Conservation (phyloP, 2,888 invertebrate genomes). For the Sminthurinus aureus region DNA sequence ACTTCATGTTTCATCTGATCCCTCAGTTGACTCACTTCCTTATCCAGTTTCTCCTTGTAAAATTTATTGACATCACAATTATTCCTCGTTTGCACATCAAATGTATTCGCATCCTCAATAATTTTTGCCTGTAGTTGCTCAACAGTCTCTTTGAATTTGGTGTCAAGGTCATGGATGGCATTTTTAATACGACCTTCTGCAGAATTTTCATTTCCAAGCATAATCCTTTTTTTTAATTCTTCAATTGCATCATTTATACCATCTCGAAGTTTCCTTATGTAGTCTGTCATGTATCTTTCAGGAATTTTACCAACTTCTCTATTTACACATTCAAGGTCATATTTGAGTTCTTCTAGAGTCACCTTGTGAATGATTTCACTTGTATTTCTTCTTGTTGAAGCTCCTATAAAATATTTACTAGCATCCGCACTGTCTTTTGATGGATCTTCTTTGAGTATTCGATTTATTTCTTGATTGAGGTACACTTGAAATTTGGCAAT, state of each 20-base stretch:
- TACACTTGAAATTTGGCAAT: neutral
- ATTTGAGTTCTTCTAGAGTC: neutral
- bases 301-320: neutral
- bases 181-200: neutral
- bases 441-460: neutral
- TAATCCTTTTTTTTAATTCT: neutral
- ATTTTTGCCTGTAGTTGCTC: neutral
- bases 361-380: neutral
- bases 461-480: neutral
- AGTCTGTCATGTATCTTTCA: neutral
- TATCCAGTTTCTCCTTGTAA: neutral
- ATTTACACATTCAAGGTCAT: neutral
- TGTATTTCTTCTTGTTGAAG: neutral
- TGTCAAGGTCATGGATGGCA: neutral
- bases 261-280: neutral
- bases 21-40: neutral
- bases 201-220: neutral
- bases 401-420: neutral
- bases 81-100: neutral
- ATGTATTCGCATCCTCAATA: neutral
- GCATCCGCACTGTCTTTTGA: neutral
- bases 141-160: neutral
- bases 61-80: neutral
- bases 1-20: slow-evolving; percentile 2
- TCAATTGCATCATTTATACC: neutral